Evolutionary conservation across 1,140 invertebrate species (phyloP), one percentile per base, ranked within the genome.

Genomic region (Apocrypta bakeri): DNA sequence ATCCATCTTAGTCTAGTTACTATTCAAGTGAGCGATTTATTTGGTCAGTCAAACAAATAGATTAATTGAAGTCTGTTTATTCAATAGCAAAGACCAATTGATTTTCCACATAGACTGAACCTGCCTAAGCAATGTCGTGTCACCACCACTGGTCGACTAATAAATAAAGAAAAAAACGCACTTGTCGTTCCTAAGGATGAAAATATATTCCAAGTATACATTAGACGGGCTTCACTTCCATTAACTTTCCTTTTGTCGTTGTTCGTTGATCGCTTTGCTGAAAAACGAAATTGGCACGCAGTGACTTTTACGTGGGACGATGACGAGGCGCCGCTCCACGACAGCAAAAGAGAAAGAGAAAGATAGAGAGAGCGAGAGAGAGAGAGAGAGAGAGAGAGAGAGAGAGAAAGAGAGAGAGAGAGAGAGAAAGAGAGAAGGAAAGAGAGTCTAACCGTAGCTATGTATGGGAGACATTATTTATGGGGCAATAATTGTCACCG

Each of bases 401-500:
- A 14, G 25, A n/a, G n/a, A n/a, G n/a, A n/a, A n/a, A n/a, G 33
- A 2, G 33, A 37, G 9, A 37, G 33, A 37, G 33, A 21, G 17
- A 21, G 24, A 66, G 27, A 33, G 68, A 33, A 14, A 31, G 71
- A 42, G 25, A 42, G 11, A 61, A 24, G 3, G 48, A 61, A 25
- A 27, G 27, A 29, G 25, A 14, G 25, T 27, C 40, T 29, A 31
- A 33, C 72, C 72, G 40, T 17, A 40, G 33, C 37, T n/a, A 4
- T 37, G 7, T 25, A 2, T 42, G 40, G 2, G 33, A 40, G 73
- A 31, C 48, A 21, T 73, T 73, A 42, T 75, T 75, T 75, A 75
- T 75, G 72, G 72, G 40, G 74, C n/a, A 76, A 76, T 64, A 76
- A 64, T 76, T 63, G 61, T 64, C 74, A 29, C 21, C 21, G 48